phyloP scores from a whole-genome alignment of 2,113 vertebrate genomes.

The Cyprinodon tularosa region DNA sequence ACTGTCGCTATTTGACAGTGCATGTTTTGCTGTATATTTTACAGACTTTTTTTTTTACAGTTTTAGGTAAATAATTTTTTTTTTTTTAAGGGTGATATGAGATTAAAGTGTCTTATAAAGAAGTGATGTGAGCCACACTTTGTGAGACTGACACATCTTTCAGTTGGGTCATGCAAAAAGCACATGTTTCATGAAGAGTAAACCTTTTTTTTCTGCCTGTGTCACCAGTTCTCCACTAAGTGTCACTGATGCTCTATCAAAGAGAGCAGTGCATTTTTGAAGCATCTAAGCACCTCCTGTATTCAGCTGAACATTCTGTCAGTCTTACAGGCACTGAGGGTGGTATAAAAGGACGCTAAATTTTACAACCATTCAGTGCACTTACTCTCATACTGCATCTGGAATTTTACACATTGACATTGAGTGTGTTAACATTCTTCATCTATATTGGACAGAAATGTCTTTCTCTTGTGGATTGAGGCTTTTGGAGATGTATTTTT shows the following conservation, averaged over 20 bases:
- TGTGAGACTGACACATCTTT: not conserved
- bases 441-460: conserved; percentile 44
- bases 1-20: too few species aligned
- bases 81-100: too few species aligned
- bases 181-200: not conserved
- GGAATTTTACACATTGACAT: not conserved
- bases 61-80: too few species aligned
- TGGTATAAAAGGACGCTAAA: conserved; percentile 5
- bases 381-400: not conserved
- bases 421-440: not conserved
- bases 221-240: conserved; percentile 42
- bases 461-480: conserved; percentile 20
- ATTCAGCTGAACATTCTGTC: conserved; percentile 31
- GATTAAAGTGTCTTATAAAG: not conserved
- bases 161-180: not conserved
- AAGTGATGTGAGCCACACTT: not conserved
- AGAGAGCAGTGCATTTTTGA: conserved; percentile 1
- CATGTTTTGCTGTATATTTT: too few species aligned
- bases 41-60: too few species aligned
- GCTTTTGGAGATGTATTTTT: conserved; percentile 32
- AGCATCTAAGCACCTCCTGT: conserved; percentile 62
- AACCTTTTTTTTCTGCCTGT: conserved; percentile 9
- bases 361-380: not conserved
- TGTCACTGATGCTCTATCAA: conserved; percentile 70
- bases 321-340: conserved; percentile 61